Evolutionary conservation across 1,140 invertebrate genomes (phyloP).

Genomic region (Drosophila micromelanica): DNA sequence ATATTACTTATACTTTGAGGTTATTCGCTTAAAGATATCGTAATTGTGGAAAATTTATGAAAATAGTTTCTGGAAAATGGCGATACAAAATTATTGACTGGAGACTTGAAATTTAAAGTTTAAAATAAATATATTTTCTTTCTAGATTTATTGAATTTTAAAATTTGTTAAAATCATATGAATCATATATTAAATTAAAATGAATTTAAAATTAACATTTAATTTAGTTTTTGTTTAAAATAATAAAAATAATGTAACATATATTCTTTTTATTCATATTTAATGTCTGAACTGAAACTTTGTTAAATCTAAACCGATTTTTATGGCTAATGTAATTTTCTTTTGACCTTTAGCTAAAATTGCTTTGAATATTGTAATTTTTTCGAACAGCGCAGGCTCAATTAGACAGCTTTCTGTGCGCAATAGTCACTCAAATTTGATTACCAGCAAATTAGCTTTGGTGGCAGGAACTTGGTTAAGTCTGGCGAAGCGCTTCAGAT

Average conservation of each 20-base stretch:
- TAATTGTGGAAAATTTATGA: conserved; percentile 57
- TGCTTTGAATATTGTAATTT: not conserved
- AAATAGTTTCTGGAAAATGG: conserved; percentile 9
- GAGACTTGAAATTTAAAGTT: too few relatives aligned
- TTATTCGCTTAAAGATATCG: conserved; percentile 36
- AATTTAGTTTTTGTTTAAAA: too few relatives aligned
- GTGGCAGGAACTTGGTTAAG: conserved; percentile 4
- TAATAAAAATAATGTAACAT: too few relatives aligned
- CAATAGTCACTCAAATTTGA: conserved; percentile 25
- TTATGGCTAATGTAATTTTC: not conserved
- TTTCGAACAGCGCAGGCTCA: not conserved
- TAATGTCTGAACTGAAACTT: too few relatives aligned
- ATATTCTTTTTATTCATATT: too few relatives aligned
- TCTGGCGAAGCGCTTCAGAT: not conserved
- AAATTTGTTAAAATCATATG: not conserved
- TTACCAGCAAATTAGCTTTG: conserved; percentile 23
- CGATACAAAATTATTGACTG: not conserved
- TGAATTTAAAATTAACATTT: too few relatives aligned
- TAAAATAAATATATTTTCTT: not conserved
- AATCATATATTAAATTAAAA: too few relatives aligned
- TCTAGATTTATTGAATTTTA: not conserved
- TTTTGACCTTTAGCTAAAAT: too few relatives aligned
- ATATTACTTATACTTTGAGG: conserved; percentile 42
- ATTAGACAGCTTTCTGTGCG: conserved; percentile 16
- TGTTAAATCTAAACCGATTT: not conserved